Conservation (phyloP, 2,113 vertebrate genomes). For the Actenoides lindsayi region DNA sequence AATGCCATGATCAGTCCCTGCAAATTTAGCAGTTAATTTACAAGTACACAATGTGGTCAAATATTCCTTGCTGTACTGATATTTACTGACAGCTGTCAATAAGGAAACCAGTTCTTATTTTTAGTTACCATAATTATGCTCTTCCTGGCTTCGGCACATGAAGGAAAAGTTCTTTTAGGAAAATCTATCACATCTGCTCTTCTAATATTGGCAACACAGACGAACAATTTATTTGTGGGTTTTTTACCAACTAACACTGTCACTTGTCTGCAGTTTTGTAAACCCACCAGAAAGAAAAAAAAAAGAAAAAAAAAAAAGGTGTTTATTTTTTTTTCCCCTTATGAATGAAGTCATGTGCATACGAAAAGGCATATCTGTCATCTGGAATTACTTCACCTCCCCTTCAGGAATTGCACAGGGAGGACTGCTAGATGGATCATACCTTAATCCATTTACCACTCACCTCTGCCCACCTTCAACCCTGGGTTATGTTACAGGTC, state of each 20-base stretch:
- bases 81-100: slow-evolving; percentile 20
- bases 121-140: not conserved
- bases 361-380: not conserved
- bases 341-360: not conserved
- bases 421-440: not conserved
- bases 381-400: not conserved
- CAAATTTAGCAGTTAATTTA: slow-evolving; percentile 19
- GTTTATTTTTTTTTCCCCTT: not conserved
- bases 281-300: not conserved
- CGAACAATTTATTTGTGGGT: not conserved
- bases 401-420: not conserved
- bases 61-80: not conserved
- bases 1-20: not conserved
- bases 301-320: not conserved
- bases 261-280: not conserved
- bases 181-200: slow-evolving; percentile 4
- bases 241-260: not conserved
- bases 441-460: not conserved
- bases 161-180: slow-evolving; percentile 19
- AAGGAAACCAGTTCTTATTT: slow-evolving; percentile 19
- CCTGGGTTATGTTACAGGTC: not conserved
- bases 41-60: not conserved
- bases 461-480: not conserved
- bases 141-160: not conserved
- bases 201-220: not conserved